These are phyloP conservation scores for Menura novaehollandiae DNA, from an alignment of 2,113 vertebrate species.

Conservation along the genomic window DNA sequence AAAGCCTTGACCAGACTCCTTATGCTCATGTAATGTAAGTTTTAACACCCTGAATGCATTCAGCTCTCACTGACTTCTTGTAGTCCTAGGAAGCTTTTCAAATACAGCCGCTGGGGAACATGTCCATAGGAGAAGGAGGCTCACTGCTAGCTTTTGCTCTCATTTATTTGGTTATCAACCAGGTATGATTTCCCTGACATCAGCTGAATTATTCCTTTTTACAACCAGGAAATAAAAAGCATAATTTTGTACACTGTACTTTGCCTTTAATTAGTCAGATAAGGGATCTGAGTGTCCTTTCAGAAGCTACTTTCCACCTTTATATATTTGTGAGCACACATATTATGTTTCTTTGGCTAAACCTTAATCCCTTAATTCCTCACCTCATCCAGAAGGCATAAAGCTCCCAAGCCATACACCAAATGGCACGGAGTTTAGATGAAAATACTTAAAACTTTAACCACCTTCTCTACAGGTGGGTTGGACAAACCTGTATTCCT, in stretches of 20 bases:
- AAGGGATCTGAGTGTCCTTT: neutral
- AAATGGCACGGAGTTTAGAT: neutral
- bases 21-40: rapidly evolving
- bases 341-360: neutral
- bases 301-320: neutral
- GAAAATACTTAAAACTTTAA: neutral
- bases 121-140: neutral
- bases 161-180: neutral
- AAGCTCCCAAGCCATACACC: neutral
- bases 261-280: neutral
- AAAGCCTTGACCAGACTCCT: neutral
- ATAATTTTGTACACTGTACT: neutral
- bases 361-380: neutral
- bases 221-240: neutral
- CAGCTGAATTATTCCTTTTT: neutral
- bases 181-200: neutral
- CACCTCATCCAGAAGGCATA: neutral
- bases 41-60: neutral
- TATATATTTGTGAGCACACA: neutral
- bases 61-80: neutral
- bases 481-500: neutral
- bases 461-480: neutral
- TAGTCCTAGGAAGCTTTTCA: neutral
- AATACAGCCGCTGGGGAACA: neutral
- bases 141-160: neutral